Evolutionary conservation across 2,113 vertebrate genomes (phyloP).

Genomic region (Scartelaos histophorus): DNA sequence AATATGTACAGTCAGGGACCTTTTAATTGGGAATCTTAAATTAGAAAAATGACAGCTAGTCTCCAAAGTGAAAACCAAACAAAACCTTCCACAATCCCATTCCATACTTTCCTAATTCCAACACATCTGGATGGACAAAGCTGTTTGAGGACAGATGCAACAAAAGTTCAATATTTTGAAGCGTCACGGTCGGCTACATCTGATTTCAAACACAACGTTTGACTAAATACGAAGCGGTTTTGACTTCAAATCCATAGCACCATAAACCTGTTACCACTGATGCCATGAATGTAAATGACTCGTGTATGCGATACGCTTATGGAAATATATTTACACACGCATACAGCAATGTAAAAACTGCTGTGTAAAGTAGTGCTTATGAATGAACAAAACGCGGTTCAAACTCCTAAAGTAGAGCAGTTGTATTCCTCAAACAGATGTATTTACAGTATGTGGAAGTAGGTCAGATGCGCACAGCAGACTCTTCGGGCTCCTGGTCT

Average conservation of each 20-base stretch:
- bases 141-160: background rate
- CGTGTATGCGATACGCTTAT: background rate
- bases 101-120: background rate
- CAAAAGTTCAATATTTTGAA: background rate
- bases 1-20: background rate
- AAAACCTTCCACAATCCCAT: background rate
- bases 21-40: background rate
- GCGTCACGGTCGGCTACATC: background rate
- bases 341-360: background rate
- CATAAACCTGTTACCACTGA: background rate
- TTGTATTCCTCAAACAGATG: background rate
- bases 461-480: slow-evolving; percentile 9
- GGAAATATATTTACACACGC: background rate
- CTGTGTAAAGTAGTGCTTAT: background rate
- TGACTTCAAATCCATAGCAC: background rate
- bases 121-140: background rate
- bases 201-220: background rate
- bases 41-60: background rate
- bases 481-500: slow-evolving; percentile 23
- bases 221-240: background rate
- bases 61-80: background rate
- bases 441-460: slow-evolving; percentile 8
- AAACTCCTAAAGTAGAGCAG: background rate
- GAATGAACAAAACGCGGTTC: background rate
- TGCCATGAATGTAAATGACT: background rate